Evolutionary conservation across 37 sponge, comb jelly and placozoan genomes (phyloP), one percentile per base, ranked within the genome.

Genomic region (Cliona cf. orientalis): DNA sequence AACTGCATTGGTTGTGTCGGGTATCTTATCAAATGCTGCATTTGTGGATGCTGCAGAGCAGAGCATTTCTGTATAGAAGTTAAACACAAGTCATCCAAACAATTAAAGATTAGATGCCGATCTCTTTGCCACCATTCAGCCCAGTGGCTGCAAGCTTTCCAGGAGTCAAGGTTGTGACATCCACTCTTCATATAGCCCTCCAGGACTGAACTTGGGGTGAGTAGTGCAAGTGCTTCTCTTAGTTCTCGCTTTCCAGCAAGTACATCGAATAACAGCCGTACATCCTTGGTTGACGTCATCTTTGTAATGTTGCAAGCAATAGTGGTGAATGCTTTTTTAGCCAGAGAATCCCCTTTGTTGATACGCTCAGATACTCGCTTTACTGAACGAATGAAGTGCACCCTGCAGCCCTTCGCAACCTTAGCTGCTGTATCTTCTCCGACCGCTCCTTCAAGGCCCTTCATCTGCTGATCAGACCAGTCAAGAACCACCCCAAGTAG

Each of bases 1-100:
- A 33, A 72, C 83, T 2, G 83, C 83, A 59, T 72, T 82, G 6
- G 83, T 82, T 31, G 81, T 58, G 44, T 43, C 70, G 22, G 81
- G 81, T 25, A 70, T 33, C 42, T 59, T 42, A 21, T 69, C 22
- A 25, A 75, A 9, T n/a, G n/a, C n/a, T n/a, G n/a, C n/a, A n/a
- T n/a, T n/a, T n/a, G n/a, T n/a, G n/a, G n/a, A n/a, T n/a, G n/a
- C n/a, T n/a, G n/a, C n/a, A n/a, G n/a, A n/a, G n/a, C n/a, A n/a
- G n/a, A n/a, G n/a, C n/a, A n/a, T n/a, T n/a, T n/a, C n/a, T n/a
- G n/a, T n/a, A n/a, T n/a, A n/a, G n/a, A n/a, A n/a, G n/a, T n/a
- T n/a, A n/a, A n/a, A n/a, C n/a, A n/a, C n/a, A n/a, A n/a, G n/a
- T n/a, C n/a, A n/a, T n/a, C n/a, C n/a, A n/a, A n/a, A n/a, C n/a